phyloP scores from a whole-genome alignment of 2,113 vertebrate species.

The Hirundichthys speculiger region DNA sequence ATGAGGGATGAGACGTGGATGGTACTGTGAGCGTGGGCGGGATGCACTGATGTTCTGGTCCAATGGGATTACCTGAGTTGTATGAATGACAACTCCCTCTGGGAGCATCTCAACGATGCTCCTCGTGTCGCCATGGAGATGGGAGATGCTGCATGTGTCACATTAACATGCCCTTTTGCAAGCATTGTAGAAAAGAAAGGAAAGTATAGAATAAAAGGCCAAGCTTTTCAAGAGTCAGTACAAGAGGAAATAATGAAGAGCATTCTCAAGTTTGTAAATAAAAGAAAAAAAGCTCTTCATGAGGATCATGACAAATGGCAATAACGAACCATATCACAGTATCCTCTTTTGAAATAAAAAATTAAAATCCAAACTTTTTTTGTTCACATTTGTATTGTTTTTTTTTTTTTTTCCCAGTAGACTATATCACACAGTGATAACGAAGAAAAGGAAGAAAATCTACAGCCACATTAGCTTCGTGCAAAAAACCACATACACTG shows the following conservation, averaged over 20 bases:
- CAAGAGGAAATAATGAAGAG: constrained; percentile 42
- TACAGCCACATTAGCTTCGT: constrained; percentile 82
- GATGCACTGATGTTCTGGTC: constrained; percentile 57
- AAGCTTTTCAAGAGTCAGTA: constrained; percentile 52
- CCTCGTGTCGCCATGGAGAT: constrained; percentile 43
- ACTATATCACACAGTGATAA: constrained; percentile 84
- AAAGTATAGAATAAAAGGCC: constrained; percentile 53
- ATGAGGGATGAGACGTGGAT: background rate
- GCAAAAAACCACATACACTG: constrained; percentile 81
- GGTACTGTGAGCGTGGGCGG: constrained; percentile 28
- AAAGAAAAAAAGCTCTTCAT: constrained; percentile 28
- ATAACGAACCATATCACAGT: constrained; percentile 75
- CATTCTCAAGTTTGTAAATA: constrained; percentile 9
- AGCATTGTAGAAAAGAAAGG: constrained; percentile 46
- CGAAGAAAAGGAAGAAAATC: constrained; percentile 75
- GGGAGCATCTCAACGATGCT: constrained; percentile 49
- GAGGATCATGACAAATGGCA: constrained; percentile 61
- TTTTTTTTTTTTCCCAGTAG: constrained; percentile 68
- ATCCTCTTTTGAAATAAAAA: constrained; percentile 71
- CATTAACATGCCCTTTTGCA: constrained; percentile 59
- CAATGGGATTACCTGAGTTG: constrained; percentile 78
- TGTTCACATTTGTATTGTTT: constrained; percentile 69
- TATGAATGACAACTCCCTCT: constrained; percentile 75
- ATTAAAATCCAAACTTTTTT: constrained; percentile 42
- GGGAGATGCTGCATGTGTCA: constrained; percentile 43